Percentiles rank a stretch among this genome's conserved stretches.
Evolutionary conservation across 2,888 invertebrate genomes (phyloP).

Genomic region (Lysandra bellargus): DNA sequence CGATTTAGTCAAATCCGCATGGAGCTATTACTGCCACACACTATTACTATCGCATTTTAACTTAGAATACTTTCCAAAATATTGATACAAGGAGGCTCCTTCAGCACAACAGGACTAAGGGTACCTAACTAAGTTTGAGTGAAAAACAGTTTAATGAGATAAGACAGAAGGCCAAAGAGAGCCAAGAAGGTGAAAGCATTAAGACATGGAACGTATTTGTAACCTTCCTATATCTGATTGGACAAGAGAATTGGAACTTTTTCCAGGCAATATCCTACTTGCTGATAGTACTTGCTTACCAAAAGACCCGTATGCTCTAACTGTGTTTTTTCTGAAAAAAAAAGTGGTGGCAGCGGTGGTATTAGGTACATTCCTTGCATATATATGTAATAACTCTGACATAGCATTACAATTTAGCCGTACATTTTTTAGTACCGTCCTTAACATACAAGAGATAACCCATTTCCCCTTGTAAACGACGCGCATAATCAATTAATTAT

Average conservation of each 20-base stretch:
- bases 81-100: too few species aligned
- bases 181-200: neutral
- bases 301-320: neutral
- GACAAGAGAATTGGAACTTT: neutral
- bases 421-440: neutral
- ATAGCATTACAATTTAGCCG: neutral
- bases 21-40: neutral
- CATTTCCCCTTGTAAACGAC: neutral
- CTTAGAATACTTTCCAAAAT: neutral
- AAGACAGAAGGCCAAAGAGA: neutral
- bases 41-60: neutral
- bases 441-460: neutral
- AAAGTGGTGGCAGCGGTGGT: neutral
- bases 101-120: too few species aligned
- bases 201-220: neutral
- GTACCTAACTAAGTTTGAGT: neutral
- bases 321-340: neutral
- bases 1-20: conserved; percentile 5
- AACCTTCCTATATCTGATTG: neutral
- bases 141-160: neutral
- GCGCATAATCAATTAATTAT: conserved; percentile 41
- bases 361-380: neutral
- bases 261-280: neutral
- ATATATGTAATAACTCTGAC: neutral
- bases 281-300: neutral